Evolutionary conservation across 2,113 vertebrate species (phyloP).

Genomic region (Raja brachyura): DNA sequence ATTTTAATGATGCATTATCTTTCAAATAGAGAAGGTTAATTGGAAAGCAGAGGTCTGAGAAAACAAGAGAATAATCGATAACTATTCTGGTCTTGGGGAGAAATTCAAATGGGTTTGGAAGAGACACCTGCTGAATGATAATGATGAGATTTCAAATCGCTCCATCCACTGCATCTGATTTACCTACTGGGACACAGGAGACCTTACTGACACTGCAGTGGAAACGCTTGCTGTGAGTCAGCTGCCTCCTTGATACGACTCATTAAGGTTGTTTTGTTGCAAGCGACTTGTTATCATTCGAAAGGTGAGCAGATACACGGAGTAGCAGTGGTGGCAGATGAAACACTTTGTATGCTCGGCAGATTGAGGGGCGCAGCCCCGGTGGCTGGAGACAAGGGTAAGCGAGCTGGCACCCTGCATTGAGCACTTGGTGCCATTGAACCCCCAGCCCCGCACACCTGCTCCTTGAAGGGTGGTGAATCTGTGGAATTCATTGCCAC

Average conservation of each 20-base stretch:
- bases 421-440: too few relatives aligned
- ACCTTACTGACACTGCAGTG: background rate
- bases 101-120: background rate
- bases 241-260: background rate
- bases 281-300: background rate
- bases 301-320: background rate
- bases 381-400: too few relatives aligned
- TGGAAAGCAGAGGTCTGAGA: slow-evolving; percentile 17
- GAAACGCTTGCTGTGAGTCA: background rate
- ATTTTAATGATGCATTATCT: slow-evolving; percentile 35
- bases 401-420: too few relatives aligned
- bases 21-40: slow-evolving; percentile 33
- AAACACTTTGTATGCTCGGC: background rate
- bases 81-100: background rate
- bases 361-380: background rate
- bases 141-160: background rate
- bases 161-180: background rate
- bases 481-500: too few relatives aligned
- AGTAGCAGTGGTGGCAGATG: background rate
- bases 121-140: background rate
- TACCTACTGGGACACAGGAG: background rate
- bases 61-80: slow-evolving; percentile 20
- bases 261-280: background rate
- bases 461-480: too few relatives aligned
- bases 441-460: too few relatives aligned